Evolutionary conservation across 2,113 vertebrate genomes (phyloP).

Genomic region (Synchiropus splendidus): DNA sequence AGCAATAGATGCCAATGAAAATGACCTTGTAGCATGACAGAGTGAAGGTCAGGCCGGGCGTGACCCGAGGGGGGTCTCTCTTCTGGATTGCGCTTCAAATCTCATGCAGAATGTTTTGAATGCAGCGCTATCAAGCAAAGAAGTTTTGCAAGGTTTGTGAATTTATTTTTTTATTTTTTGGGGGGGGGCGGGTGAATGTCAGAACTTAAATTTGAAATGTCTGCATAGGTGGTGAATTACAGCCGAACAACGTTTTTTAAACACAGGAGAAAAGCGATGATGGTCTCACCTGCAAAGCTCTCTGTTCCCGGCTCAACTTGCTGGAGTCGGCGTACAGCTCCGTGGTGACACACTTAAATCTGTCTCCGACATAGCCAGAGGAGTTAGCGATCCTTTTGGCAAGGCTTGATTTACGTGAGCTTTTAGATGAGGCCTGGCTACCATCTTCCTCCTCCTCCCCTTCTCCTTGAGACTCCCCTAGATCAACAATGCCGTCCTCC

Average conservation of each 20-base stretch:
- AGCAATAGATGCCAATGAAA: slow-evolving; percentile 19
- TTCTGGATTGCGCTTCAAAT: slow-evolving; percentile 25
- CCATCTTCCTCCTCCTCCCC: slow-evolving; percentile 60
- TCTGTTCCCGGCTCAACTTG: slow-evolving; percentile 95
- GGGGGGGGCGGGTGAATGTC: too few relatives aligned
- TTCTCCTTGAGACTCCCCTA: slow-evolving; percentile 57
- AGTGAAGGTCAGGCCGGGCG: slow-evolving; percentile 28
- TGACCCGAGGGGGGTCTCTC: slow-evolving; percentile 17
- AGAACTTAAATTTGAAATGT: slow-evolving; percentile 9
- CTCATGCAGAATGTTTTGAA: slow-evolving; percentile 39
- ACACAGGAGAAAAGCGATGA: slow-evolving; percentile 6
- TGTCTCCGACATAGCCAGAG: slow-evolving; percentile 93
- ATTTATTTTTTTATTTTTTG: too few relatives aligned
- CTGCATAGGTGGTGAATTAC: too few relatives aligned
- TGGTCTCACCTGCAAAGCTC: slow-evolving; percentile 91
- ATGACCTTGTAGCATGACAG: slow-evolving; percentile 38
- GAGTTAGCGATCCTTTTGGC: slow-evolving; percentile 97
- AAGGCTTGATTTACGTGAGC: slow-evolving; percentile 70
- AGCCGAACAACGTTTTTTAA: background rate
- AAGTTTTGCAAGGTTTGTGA: slow-evolving; percentile 15
- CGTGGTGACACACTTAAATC: slow-evolving; percentile 96
- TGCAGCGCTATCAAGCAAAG: slow-evolving; percentile 22
- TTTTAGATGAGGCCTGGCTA: slow-evolving; percentile 63
- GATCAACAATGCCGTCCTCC: slow-evolving; percentile 55
- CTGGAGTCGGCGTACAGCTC: slow-evolving; percentile 97